A percentile compares a stretch with the other conserved stretches of the same genome.
These are phyloP conservation scores for Mormyrus hasselquistii DNA, from an alignment of 2,797 vertebrate genomes.

Conservation along the genomic window DNA sequence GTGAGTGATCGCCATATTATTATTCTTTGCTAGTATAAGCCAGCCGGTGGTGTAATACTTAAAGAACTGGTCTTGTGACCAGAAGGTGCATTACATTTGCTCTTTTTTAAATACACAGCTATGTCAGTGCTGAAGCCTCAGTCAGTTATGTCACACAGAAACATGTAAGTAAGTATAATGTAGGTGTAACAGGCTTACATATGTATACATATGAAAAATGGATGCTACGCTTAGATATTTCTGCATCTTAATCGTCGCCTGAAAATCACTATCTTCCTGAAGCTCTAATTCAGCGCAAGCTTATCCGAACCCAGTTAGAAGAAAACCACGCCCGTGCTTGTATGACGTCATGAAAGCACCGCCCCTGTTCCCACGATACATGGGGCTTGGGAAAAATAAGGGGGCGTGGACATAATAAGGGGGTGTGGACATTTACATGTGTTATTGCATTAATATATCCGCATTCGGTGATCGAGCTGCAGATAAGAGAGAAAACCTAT, in stretches of 20 bases:
- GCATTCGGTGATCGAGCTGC: neutral
- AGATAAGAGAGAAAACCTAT: neutral
- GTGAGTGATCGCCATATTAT: neutral
- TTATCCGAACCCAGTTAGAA: neutral
- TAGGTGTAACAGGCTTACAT: neutral
- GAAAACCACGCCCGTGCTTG: neutral
- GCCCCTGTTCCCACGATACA: neutral
- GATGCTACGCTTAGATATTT: neutral
- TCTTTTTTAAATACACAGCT: neutral
- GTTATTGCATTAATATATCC: neutral
- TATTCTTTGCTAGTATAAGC: neutral
- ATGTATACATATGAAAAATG: neutral
- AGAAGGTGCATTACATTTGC: neutral
- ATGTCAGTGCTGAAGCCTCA: neutral
- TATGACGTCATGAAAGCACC: neutral
- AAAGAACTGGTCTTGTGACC: neutral
- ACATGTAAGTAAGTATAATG: neutral
- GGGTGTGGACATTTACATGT: neutral
- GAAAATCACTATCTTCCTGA: neutral
- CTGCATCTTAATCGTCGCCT: neutral
- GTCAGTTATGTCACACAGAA: neutral
- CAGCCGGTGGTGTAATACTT: constrained; percentile 8
- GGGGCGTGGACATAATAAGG: neutral
- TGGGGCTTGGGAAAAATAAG: neutral
- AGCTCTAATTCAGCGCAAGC: neutral